Percentiles rank a stretch among this genome's conserved stretches.
Conservation (phyloP, 2,113 vertebrate species). For the Siphamia tubifer region DNA sequence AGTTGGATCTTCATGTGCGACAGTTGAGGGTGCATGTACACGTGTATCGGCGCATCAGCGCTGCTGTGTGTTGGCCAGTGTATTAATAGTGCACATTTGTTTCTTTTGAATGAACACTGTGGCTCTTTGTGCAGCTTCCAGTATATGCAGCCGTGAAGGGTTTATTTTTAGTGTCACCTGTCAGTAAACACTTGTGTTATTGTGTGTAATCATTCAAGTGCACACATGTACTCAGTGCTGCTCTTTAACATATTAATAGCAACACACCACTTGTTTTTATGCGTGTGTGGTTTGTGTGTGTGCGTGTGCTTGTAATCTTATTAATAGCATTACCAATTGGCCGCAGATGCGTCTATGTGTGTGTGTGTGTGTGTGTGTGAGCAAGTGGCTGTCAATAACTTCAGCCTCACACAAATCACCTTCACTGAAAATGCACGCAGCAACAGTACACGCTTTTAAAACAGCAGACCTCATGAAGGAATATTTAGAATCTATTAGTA, state of each 20-base stretch:
- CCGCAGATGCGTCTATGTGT: slow-evolving; percentile 28
- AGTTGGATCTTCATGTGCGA: slow-evolving; percentile 53
- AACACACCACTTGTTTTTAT: slow-evolving; percentile 45
- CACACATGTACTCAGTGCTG: slow-evolving; percentile 25
- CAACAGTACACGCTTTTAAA: background rate
- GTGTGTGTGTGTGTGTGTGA: background rate
- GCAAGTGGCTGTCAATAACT: slow-evolving; percentile 17
- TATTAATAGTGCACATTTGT: slow-evolving; percentile 72
- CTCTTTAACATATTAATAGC: slow-evolving; percentile 53
- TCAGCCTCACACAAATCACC: background rate
- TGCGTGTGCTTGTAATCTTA: slow-evolving; percentile 31
- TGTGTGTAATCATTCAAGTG: slow-evolving; percentile 36
- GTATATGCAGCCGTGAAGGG: background rate
- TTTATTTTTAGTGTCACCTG: slow-evolving; percentile 77
- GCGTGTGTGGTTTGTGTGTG: slow-evolving; percentile 11
- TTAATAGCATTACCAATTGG: slow-evolving; percentile 48
- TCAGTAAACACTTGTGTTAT: slow-evolving; percentile 54
- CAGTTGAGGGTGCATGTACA: slow-evolving; percentile 48
- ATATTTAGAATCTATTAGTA: no score
- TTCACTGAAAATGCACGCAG: background rate
- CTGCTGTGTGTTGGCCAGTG: slow-evolving; percentile 16
- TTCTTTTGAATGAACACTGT: slow-evolving; percentile 43
- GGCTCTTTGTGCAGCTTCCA: slow-evolving; percentile 36
- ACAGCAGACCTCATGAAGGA: background rate
- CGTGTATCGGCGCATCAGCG: slow-evolving; percentile 12